Percentiles rank a stretch among this genome's conserved stretches.
phyloP scores from a whole-genome alignment of 2,888 invertebrate genomes.

The Cryptus armator region DNA sequence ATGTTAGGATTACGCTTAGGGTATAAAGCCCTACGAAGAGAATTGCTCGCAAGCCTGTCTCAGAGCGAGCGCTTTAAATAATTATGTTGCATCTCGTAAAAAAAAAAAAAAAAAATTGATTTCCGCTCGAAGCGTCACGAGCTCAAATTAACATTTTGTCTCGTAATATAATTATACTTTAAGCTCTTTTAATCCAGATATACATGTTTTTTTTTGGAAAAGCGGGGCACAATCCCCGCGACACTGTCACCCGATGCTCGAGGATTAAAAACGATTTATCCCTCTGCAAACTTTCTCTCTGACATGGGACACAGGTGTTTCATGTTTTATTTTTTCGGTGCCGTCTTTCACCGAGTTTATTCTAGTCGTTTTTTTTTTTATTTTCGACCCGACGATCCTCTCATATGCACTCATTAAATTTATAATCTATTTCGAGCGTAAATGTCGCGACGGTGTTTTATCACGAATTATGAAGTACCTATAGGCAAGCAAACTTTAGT shows the following conservation, averaged over 20 bases:
- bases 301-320: conserved; percentile 5
- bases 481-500: not conserved
- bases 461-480: not conserved
- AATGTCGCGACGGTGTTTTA: not conserved
- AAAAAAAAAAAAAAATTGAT: not conserved
- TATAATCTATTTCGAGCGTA: not conserved
- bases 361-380: not conserved
- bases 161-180: not conserved
- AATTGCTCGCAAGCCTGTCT: not conserved
- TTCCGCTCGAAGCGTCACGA: not conserved
- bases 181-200: not conserved
- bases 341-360: not conserved
- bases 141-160: not conserved
- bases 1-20: not conserved
- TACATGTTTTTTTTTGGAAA: not conserved
- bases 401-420: not conserved
- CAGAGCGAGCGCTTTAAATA: not conserved
- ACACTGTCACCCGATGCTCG: conserved; percentile 4
- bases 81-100: not conserved
- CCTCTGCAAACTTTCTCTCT: conserved; percentile 5
- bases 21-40: not conserved
- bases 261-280: conserved; percentile 14
- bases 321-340: conserved; percentile 5
- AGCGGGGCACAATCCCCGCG: not conserved
- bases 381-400: not conserved